These are phyloP conservation scores for Catostomus latipinnis DNA, from an alignment of 2,797 vertebrate species.

Conservation along the genomic window DNA sequence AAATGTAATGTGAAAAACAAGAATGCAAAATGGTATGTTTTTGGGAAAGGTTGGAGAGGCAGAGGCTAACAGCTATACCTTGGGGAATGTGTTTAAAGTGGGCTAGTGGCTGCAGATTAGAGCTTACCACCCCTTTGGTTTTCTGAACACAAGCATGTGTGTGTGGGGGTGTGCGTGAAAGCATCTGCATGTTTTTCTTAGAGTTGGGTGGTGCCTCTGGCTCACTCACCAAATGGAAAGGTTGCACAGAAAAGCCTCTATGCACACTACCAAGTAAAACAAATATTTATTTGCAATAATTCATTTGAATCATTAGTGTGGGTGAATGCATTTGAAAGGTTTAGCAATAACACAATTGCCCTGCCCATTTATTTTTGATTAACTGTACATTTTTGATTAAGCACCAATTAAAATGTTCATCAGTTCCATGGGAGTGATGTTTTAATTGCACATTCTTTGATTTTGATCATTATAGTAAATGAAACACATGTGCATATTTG, in stretches of 20 bases:
- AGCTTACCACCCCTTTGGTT: conserved; percentile 66
- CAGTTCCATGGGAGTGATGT: neutral
- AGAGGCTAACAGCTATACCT: conserved; percentile 48
- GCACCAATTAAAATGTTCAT: neutral
- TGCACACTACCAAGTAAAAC: conserved; percentile 49
- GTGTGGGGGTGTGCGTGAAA: conserved; percentile 19
- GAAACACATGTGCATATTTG: conserved; percentile 2
- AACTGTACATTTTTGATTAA: conserved; percentile 4
- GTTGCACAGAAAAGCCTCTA: conserved; percentile 49
- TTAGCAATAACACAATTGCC: conserved; percentile 49
- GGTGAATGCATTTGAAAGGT: conserved; percentile 11
- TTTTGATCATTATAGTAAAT: conserved; percentile 1
- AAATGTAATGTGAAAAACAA: conserved; percentile 51
- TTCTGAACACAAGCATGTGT: conserved; percentile 36
- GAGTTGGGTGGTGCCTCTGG: conserved; percentile 51
- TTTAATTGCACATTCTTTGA: conserved; percentile 17
- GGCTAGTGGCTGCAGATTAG: conserved; percentile 63
- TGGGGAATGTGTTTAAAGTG: conserved; percentile 67
- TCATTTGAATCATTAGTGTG: conserved; percentile 44
- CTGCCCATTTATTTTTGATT: conserved; percentile 30
- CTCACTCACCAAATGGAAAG: conserved; percentile 59
- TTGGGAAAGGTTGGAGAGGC: conserved; percentile 44
- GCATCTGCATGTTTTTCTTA: conserved; percentile 27
- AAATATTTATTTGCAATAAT: conserved; percentile 61
- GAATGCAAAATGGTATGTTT: conserved; percentile 50